Base-by-base conservation (phyloP, 2,797 vertebrate species). In the Sebastes elongatus region DNA sequence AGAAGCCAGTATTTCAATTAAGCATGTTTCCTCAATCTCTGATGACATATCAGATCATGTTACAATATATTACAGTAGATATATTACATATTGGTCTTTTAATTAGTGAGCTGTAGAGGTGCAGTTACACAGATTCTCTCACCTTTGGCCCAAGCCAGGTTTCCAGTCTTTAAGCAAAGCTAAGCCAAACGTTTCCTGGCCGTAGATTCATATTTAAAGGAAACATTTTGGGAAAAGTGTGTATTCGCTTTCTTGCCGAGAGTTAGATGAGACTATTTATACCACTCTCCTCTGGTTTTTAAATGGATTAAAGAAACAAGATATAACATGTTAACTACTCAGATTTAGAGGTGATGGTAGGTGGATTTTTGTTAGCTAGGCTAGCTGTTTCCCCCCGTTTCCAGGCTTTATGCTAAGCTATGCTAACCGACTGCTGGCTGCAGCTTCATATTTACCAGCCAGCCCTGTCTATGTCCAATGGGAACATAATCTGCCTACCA, bases 291-390 rank as follows among this genome's bases (percentile, higher is more conserved):
- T 5, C 56, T 23, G 10, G n/a, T 22, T 55, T 55, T 55, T 55
- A 55, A 23, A 55, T 8, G n/a, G 52, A 55, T 55, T 55, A 22
- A 0, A 55, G 0, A 27, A 0, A 7, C 11, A 14, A 27, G 7
- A 14, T 7, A 27, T 27, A 14, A 7, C 13, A 57, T 56, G 2
- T 38, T 38, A 5, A 38, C 35, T 38, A 38, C 35, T 57, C 55
- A 16, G 25, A 23, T 57, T 57, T 57, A 57, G 23, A 57, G 23
- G 55, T 27, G 23, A 13, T 57, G 23, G 11, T 57, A 27, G 22
- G 11, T 25, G 55, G 23, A 35, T 35, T 18, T 57, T 7, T 27
- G 56, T 28, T 25, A 25, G 53, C 0, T 23, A 23, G 22, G 22
- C 55, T 13, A 56, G 10, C 55, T 25, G 14, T 1, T 59, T 59